These are phyloP conservation scores for Hypotaenidia philippensis DNA, from an alignment of 2,797 vertebrate genomes.

Conservation along the genomic window DNA sequence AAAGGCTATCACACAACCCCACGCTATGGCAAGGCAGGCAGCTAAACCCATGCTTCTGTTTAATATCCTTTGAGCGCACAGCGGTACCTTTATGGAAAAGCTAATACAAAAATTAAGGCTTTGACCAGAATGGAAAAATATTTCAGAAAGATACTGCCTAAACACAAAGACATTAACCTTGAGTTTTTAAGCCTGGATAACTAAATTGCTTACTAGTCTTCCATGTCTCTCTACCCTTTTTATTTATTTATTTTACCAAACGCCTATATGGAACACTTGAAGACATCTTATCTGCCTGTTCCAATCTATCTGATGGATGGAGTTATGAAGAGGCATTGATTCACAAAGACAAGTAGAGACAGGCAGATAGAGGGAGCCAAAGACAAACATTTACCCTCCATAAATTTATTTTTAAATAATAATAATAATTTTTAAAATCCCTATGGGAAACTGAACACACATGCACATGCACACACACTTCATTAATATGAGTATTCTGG, in stretches of 20 bases:
- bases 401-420: slow-evolving; percentile 17
- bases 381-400: slow-evolving; percentile 63
- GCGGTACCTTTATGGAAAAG: not conserved
- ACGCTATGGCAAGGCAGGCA: not conserved
- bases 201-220: not conserved
- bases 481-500: slow-evolving; percentile 31
- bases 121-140: not conserved
- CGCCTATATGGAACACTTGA: not conserved
- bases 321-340: not conserved
- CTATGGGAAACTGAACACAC: not conserved
- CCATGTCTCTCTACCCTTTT: not conserved
- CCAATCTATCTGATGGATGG: not conserved
- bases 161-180: not conserved
- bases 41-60: not conserved
- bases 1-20: slow-evolving; percentile 52
- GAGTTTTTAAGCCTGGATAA: not conserved
- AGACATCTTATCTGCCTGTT: not conserved
- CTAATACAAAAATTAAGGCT: not conserved
- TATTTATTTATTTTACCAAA: slow-evolving; percentile 5
- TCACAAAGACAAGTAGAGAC: slow-evolving; percentile 18
- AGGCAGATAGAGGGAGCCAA: slow-evolving; percentile 74
- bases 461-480: not conserved
- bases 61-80: not conserved
- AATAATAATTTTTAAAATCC: not conserved
- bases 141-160: not conserved